Conservation (phyloP, 2,888 invertebrate species). For the Conomelus anceps region DNA sequence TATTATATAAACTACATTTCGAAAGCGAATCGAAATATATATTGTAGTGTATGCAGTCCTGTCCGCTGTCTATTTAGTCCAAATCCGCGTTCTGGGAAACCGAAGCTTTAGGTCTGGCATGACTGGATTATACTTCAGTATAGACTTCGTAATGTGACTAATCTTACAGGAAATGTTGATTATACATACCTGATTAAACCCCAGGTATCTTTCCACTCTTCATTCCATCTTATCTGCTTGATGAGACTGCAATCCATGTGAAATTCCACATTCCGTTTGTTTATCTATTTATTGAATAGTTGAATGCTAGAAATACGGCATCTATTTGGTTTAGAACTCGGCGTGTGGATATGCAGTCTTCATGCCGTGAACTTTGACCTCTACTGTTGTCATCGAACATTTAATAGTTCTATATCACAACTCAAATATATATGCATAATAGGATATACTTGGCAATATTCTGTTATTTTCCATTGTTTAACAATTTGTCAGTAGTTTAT, state of each 20-base stretch:
- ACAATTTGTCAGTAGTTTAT: not conserved
- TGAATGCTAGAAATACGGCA: not conserved
- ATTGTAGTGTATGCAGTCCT: too few relatives aligned
- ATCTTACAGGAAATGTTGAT: too few relatives aligned
- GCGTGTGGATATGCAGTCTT: not conserved
- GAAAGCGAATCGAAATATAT: too few relatives aligned
- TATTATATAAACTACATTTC: too few relatives aligned
- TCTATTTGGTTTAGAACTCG: not conserved
- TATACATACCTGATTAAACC: too few relatives aligned
- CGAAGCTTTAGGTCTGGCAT: too few relatives aligned
- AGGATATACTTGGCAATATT: not conserved
- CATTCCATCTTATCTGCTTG: not conserved
- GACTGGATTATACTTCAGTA: too few relatives aligned
- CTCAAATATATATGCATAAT: not conserved
- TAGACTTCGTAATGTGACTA: too few relatives aligned
- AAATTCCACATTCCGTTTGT: not conserved
- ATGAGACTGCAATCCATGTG: not conserved
- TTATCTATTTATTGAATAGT: not conserved
- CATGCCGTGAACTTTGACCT: not conserved
- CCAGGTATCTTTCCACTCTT: not conserved
- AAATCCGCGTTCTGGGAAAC: too few relatives aligned
- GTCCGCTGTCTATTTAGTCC: too few relatives aligned
- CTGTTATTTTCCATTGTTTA: not conserved
- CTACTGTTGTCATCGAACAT: not conserved
- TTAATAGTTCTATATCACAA: not conserved